Percentiles rank a stretch among this genome's conserved stretches.
Conservation (phyloP, 2,797 vertebrate genomes). For the Hydrophis major region DNA sequence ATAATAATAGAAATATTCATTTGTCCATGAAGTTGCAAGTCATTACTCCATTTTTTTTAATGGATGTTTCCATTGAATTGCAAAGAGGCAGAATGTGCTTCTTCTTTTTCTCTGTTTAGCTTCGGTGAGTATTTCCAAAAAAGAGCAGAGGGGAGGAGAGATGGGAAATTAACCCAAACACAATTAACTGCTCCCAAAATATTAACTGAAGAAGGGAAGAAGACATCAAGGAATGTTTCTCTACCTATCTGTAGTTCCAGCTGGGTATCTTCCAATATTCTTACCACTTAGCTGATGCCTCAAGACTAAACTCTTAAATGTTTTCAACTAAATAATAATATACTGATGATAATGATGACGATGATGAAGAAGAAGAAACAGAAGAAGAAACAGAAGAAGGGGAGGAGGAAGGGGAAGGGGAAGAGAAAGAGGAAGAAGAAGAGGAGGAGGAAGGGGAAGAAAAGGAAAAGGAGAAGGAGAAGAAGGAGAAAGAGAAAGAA, state of each 20-base stretch:
- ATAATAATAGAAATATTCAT: constrained; percentile 56
- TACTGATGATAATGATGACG: too few relatives aligned
- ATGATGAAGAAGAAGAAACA: too few relatives aligned
- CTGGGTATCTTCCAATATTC: background rate
- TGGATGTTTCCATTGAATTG: constrained; percentile 35
- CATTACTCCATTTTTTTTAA: constrained; percentile 45
- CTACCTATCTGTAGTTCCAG: background rate
- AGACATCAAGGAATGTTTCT: background rate
- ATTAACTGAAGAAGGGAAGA: constrained; percentile 3
- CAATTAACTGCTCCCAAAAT: background rate
- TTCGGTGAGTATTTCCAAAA: background rate
- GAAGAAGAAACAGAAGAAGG: too few relatives aligned
- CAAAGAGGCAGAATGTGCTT: accelerated
- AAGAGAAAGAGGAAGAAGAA: too few relatives aligned
- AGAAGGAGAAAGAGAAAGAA: too few relatives aligned
- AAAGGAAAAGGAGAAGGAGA: too few relatives aligned
- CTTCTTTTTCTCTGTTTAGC: background rate
- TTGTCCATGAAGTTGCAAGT: constrained; percentile 47
- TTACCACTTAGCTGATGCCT: background rate
- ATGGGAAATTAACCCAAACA: background rate
- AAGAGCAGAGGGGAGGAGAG: too few relatives aligned
- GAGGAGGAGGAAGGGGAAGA: too few relatives aligned
- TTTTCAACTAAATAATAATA: background rate
- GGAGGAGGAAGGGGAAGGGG: too few relatives aligned
- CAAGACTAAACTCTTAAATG: background rate